Percentiles rank a stretch among this genome's conserved stretches.
Conservation (phyloP, 2,888 invertebrate genomes). For the Hypomecis punctinalis region DNA sequence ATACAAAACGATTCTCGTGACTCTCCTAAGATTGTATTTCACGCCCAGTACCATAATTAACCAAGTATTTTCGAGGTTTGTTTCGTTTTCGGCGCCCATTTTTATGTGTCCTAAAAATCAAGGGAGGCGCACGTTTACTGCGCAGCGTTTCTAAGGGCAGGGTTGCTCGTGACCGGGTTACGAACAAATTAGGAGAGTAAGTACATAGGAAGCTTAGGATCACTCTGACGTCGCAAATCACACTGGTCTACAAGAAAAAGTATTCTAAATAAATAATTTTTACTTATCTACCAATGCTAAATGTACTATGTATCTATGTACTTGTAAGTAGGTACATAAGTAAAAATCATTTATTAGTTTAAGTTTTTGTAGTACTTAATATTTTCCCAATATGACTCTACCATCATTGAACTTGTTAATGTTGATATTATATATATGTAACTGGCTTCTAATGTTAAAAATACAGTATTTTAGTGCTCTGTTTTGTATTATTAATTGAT, state of each 20-base stretch:
- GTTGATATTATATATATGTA: background rate
- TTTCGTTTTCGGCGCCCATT: background rate
- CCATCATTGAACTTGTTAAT: background rate
- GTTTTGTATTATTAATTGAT: background rate
- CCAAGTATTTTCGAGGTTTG: background rate
- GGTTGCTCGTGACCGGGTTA: conserved; percentile 32
- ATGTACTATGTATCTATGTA: too few species aligned
- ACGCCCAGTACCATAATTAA: too few species aligned
- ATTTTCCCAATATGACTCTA: background rate
- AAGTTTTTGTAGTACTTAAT: background rate
- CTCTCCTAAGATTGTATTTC: too few species aligned
- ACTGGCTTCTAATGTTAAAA: background rate
- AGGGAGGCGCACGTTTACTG: conserved; percentile 20
- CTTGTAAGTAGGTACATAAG: too few species aligned
- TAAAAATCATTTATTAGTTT: background rate
- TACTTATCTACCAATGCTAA: background rate
- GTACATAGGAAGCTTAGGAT: background rate
- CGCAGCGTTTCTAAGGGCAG: conserved; percentile 17
- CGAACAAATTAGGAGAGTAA: conserved; percentile 19
- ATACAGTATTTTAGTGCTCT: background rate
- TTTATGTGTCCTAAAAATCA: conserved; percentile 10
- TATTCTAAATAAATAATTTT: background rate
- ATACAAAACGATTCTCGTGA: too few species aligned
- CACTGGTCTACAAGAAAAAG: background rate
- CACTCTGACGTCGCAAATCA: conserved; percentile 3